Base-by-base conservation (phyloP, 1,140 invertebrate genomes). In the Orussus abietinus region DNA sequence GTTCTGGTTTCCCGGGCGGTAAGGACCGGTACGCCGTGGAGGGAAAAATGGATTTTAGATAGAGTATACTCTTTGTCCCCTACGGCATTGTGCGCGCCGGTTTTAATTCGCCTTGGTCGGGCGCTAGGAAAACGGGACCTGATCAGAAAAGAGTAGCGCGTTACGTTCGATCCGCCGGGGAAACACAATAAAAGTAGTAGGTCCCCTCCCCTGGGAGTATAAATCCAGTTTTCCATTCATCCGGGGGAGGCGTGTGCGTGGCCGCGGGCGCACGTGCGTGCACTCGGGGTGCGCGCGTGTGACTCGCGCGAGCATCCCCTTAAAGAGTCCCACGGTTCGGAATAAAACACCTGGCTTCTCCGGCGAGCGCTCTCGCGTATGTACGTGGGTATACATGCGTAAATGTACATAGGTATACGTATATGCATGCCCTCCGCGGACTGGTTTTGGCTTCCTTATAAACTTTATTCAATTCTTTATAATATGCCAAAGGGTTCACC, bases 381-480 rank as follows among this genome's bases (percentile, higher is more conserved):
- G 31, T 21, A 28, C 30, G 18, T 12, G 35, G 21, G 32, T n/a
- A 28, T 2, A 15, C 5, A 32, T 20, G 17, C 17, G 28, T 28
- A 36, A 13, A 43, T 34, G 34, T 49, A 43, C 40, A 33, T 50
- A 55, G 47, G 40, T 43, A 52, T 50, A 51, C 49, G 49, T 48
- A 47, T 47, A 29, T 38, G 38, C 30, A 30, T 14, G 29, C 35
- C 22, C 47, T 55, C 25, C 49, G 51, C 41, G 54, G 58, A 61
- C 55, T 61, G 53, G 63, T 60, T 62, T 58, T 57, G 54, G 55
- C 56, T 67, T 66, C 62, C 58, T 68, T 64, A 68, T 64, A 68
- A 69, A 68, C 59, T 68, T 69, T 66, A 68, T 70, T 68, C 64
- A 66, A 66, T 66, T 66, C 64, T 67, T 66, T 62, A 57, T 64